Base-by-base conservation (phyloP, 1,140 invertebrate genomes). In the Luehdorfia chinensis region DNA sequence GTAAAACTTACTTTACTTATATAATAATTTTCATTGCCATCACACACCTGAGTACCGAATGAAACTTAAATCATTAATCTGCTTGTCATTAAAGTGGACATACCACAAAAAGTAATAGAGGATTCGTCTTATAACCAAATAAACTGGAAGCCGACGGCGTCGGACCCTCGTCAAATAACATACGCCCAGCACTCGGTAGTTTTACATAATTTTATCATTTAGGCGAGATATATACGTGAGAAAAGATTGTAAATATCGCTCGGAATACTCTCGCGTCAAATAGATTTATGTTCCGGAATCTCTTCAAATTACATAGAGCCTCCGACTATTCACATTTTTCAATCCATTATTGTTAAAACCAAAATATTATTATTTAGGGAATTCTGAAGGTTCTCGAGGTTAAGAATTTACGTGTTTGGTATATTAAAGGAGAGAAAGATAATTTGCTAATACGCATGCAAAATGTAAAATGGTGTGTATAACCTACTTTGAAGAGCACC, bases 171-270 rank as follows among this genome's bases (percentile, higher is more conserved):
- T 61, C 58, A 61, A 41, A 47, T 9, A 39, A 25, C 41, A 47
- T 45, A 50, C 32, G 36, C 48, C 48, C 30, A 30, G 25, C 34
- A 45, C 27, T n/a, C n/a, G n/a, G n/a, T n/a, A n/a, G 31, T 49
- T 65, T 65, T 52, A 41, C 58, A 65, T 65, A 65, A 60, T 65
- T 57, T 59, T 47, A 65, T 64, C 60, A 56, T 49, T 56, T 47
- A 47, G 28, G 28, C 23, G 47, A 59, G 11, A 4, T 28, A 41
- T 56, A 47, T 55, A 59, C 53, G 48, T 47, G 34, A 34, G 59
- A 50, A 52, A 39, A 56, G 47, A 50, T 59, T 55, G 2, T 2
- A 9, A 12, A 9, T 1, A 9, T 9, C n/a, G 8, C 11, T 11
- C 3, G 27, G 9, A 11, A 9, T 9, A 30, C 11, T 34, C 8